Percentiles rank a stretch among this genome's conserved stretches.
Conservation (phyloP, 2,113 vertebrate genomes). For the Furnarius figulus region DNA sequence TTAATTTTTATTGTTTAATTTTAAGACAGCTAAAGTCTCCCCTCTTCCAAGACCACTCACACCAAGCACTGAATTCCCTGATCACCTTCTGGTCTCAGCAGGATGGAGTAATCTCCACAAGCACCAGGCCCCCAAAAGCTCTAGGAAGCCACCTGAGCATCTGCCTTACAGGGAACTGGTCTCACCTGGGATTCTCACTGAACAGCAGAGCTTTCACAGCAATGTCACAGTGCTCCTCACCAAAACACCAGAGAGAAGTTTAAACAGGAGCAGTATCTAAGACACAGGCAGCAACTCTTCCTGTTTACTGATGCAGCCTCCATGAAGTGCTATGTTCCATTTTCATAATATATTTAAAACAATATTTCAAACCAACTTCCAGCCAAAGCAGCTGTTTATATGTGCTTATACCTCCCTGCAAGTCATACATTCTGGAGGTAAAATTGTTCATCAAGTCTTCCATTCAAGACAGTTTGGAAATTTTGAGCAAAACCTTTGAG, state of each 20-base stretch:
- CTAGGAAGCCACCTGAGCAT: background rate
- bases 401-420: background rate
- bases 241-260: background rate
- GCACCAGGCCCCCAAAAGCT: background rate
- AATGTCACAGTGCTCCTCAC: background rate
- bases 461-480: background rate
- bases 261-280: background rate
- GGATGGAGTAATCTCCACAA: background rate
- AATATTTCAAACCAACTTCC: background rate
- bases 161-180: background rate
- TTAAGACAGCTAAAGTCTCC: background rate
- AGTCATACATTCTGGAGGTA: background rate
- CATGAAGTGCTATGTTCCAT: background rate
- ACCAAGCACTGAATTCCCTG: background rate
- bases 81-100: background rate
- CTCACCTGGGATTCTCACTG: background rate
- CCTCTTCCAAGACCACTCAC: background rate
- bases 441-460: background rate
- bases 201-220: background rate
- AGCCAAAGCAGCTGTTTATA: background rate
- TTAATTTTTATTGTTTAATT: background rate
- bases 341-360: background rate
- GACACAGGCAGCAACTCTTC: background rate
- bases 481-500: background rate
- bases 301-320: background rate